Conservation (phyloP, 2,113 vertebrate genomes). For the Ranitomeya imitator region DNA sequence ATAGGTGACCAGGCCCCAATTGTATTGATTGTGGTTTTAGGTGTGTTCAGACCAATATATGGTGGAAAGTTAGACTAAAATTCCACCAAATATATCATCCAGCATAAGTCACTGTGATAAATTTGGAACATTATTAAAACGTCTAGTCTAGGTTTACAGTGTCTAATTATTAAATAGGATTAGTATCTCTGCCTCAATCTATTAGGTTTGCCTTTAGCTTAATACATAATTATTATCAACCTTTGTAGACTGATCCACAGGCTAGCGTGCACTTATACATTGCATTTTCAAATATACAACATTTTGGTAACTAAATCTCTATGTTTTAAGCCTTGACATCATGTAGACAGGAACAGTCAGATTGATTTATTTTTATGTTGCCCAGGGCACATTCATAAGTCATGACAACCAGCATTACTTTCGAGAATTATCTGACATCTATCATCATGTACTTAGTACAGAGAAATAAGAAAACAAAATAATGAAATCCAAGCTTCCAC, state of each 20-base stretch:
- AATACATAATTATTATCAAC: neutral
- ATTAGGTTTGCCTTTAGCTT: neutral
- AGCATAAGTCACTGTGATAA: no score
- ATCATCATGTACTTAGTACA: slow-evolving; percentile 11
- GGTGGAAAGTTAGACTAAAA: no score
- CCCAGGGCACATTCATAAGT: slow-evolving; percentile 12
- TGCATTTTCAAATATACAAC: neutral
- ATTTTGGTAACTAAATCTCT: neutral
- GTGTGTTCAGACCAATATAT: no score
- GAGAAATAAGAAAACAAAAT: slow-evolving; percentile 28
- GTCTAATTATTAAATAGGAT: no score
- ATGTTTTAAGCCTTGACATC: neutral
- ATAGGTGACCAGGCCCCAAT: no score
- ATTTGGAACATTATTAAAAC: no score
- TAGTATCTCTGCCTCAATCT: no score
- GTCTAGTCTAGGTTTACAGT: no score
- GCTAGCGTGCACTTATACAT: neutral
- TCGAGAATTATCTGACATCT: slow-evolving; percentile 9
- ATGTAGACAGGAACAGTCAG: neutral
- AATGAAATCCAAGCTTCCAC: neutral
- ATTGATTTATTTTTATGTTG: slow-evolving; percentile 24
- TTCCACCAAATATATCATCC: no score
- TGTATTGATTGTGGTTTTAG: no score
- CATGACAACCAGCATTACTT: slow-evolving; percentile 11
- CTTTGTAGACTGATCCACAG: neutral